Evolutionary conservation across 1,140 invertebrate species (phyloP).

Genomic region (Ceratina japonica): DNA sequence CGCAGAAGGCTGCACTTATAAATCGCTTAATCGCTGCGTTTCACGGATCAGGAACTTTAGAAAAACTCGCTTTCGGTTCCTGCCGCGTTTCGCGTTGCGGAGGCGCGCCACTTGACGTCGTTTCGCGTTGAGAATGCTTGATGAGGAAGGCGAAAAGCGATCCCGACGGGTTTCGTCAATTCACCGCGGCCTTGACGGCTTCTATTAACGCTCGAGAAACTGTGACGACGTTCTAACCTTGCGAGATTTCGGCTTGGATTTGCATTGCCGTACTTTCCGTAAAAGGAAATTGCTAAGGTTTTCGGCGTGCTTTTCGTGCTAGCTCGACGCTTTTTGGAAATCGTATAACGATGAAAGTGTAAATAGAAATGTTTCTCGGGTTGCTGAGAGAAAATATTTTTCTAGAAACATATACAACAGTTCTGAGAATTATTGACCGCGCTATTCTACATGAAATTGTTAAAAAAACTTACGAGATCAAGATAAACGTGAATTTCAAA

Average conservation of each 20-base stretch:
- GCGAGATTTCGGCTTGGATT: not conserved
- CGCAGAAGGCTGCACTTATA: constrained; percentile 54
- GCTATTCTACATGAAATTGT: too few species aligned
- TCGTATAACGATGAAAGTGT: not conserved
- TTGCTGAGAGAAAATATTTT: not conserved
- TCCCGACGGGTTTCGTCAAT: constrained; percentile 14
- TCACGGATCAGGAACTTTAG: constrained; percentile 70
- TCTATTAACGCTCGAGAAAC: constrained; percentile 55
- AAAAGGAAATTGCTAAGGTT: not conserved
- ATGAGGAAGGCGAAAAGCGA: constrained; percentile 59
- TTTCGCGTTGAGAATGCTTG: constrained; percentile 62
- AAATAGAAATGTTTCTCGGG: not conserved
- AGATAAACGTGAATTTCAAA: too few species aligned
- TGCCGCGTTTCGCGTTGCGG: constrained; percentile 7
- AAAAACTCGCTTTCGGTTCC: constrained; percentile 59
- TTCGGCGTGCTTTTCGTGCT: not conserved
- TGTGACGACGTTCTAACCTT: constrained; percentile 9
- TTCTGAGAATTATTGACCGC: not conserved
- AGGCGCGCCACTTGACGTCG: constrained; percentile 13
- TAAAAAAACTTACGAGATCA: too few species aligned
- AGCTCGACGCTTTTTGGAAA: not conserved
- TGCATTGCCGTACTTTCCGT: not conserved
- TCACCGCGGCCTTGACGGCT: constrained; percentile 46
- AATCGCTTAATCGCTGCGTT: constrained; percentile 74
- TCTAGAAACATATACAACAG: too few species aligned